Base-by-base conservation (phyloP, 2,797 vertebrate genomes). In the Crocidura indochinensis region DNA sequence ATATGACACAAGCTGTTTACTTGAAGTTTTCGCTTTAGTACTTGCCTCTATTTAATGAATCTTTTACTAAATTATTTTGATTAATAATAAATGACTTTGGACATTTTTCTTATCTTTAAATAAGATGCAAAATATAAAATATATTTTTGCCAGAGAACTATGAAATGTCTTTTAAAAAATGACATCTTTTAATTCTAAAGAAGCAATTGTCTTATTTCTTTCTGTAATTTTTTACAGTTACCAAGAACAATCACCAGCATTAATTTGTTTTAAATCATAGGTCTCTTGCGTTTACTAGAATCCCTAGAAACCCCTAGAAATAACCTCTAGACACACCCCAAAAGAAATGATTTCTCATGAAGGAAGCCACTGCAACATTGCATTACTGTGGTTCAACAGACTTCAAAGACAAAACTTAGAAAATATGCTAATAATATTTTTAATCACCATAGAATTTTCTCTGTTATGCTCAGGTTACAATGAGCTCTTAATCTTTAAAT, bases 361-460 rank as follows among this genome's bases (percentile, higher is more conserved):
- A 47, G 10, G 60, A 74, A 87, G 11, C 20, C 69, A 46, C 6
- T 26, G 38, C 38, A 38, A 38, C 38, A 38, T 38, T 38, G 38
- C 38, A 38, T 38, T 38, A 38, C 38, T 38, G 38, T 38, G 53
- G 10, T n/a, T 65, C 64, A 62, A 67, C 1, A 60, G 17, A 84
- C 73, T 88, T 49, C 27, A 87, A 92, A 87, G 31, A 22, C 4
- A 20, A 84, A 71, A 49, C 4, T 68, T 47, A 92, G 47, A 94
- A 84, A 79, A 0, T 10, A 12, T 87, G 27, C 76, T 87, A n/a
- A 8, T 10, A 49, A 53, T 60, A 51, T 56, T 56, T 51, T 51
- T 22, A 38, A 2, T 77, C 69, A 27, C 64, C 2, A 49, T 51
- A 14, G 10, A 17, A 81, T 1, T 77, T 11, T 90, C 20, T 68